Percentiles rank a stretch among this genome's conserved stretches.
Evolutionary conservation across 2,888 invertebrate species (phyloP).

Genomic region (Hyalella azteca): DNA sequence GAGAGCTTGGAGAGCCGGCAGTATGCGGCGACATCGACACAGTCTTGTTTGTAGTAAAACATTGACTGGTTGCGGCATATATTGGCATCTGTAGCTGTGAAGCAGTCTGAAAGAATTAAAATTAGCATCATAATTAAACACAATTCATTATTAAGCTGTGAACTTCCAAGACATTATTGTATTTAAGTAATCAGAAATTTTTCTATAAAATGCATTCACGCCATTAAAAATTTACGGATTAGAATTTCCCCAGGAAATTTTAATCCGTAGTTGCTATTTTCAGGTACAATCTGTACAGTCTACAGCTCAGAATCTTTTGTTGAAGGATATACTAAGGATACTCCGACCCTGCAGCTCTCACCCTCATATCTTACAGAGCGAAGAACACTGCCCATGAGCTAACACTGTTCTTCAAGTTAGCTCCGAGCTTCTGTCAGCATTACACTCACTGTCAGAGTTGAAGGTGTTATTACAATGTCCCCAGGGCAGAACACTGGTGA

Average conservation of each 20-base stretch:
- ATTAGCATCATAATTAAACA: background rate
- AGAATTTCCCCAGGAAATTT: background rate
- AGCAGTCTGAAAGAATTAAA: slow-evolving; percentile 42
- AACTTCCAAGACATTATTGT: background rate
- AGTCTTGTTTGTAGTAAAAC: slow-evolving; percentile 51
- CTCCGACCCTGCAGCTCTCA: no score
- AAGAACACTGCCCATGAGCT: no score
- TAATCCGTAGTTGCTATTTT: no score
- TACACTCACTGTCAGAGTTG: slow-evolving; percentile 64
- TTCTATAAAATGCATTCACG: background rate
- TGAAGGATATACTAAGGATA: no score
- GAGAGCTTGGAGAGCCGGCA: slow-evolving; percentile 40
- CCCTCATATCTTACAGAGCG: no score
- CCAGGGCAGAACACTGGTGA: slow-evolving; percentile 70
- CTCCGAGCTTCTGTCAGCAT: no score
- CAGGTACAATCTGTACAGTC: no score
- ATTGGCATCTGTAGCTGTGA: slow-evolving; percentile 38
- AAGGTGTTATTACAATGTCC: slow-evolving; percentile 74
- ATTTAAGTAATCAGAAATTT: background rate
- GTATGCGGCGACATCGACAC: slow-evolving; percentile 30
- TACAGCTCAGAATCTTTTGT: no score
- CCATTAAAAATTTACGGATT: background rate
- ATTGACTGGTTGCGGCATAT: slow-evolving; percentile 43
- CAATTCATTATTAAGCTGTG: background rate
- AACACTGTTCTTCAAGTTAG: no score